phyloP scores from a whole-genome alignment of 2,888 invertebrate species.

The Yponomeuta evonymella region DNA sequence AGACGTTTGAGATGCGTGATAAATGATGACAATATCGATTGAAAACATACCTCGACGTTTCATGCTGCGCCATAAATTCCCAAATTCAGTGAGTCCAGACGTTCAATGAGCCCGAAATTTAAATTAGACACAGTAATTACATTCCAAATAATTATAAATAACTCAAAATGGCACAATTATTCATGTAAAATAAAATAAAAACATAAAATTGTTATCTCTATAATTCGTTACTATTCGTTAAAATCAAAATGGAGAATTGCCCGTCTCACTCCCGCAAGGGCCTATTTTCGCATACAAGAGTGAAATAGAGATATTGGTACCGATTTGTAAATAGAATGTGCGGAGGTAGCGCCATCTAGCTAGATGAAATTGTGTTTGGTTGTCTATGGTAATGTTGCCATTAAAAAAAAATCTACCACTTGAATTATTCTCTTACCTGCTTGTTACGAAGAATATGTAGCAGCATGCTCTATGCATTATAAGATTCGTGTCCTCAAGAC shows the following conservation, averaged over 20 bases:
- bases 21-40: conserved; percentile 67
- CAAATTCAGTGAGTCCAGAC: conserved; percentile 19
- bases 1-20: conserved; percentile 31
- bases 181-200: conserved; percentile 48
- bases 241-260: conserved; percentile 54
- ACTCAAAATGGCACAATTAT: conserved; percentile 44
- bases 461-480: too few species aligned
- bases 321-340: conserved; percentile 47
- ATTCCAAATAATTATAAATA: conserved; percentile 24
- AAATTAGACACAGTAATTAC: conserved; percentile 25
- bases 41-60: conserved; percentile 60
- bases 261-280: conserved; percentile 34
- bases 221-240: conserved; percentile 73
- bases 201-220: conserved; percentile 53
- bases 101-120: conserved; percentile 25
- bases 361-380: conserved; percentile 33
- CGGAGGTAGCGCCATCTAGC: conserved; percentile 48
- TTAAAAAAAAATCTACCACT: conserved; percentile 13
- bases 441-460: too few species aligned
- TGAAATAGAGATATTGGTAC: conserved; percentile 35
- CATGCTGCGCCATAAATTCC: conserved; percentile 53
- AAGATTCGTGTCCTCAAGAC: too few species aligned
- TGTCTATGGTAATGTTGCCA: conserved; percentile 44
- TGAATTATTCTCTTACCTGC: not conserved
- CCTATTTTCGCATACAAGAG: conserved; percentile 28